Evolutionary conservation across 2,888 invertebrate species (phyloP).

Genomic region (Aphodius sticticus): DNA sequence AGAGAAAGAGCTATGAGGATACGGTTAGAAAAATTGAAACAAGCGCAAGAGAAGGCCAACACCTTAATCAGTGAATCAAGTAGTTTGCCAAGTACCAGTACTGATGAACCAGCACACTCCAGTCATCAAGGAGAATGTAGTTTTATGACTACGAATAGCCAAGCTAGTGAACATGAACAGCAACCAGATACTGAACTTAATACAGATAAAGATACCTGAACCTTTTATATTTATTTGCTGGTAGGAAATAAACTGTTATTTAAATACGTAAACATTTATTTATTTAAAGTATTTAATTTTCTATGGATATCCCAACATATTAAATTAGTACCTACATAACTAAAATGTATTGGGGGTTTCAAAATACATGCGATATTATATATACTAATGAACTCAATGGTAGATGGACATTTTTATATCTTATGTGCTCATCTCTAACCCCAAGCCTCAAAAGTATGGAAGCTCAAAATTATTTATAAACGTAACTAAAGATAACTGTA

Average conservation of each 20-base stretch:
- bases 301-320: too few relatives aligned
- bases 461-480: too few relatives aligned
- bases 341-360: too few relatives aligned
- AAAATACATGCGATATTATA: too few relatives aligned
- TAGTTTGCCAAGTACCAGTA: not conserved
- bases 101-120: not conserved
- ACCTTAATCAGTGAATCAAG: constrained; percentile 6
- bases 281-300: not conserved
- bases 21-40: constrained; percentile 43
- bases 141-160: not conserved
- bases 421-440: too few relatives aligned
- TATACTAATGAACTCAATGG: too few relatives aligned
- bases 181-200: not conserved
- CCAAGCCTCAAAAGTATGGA: too few relatives aligned
- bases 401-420: too few relatives aligned
- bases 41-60: constrained; percentile 20
- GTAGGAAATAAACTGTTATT: not conserved
- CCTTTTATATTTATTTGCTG: not conserved
- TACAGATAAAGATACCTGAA: not conserved
- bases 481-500: too few relatives aligned
- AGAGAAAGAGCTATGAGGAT: constrained; percentile 58
- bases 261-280: not conserved
- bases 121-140: not conserved
- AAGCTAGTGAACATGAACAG: not conserved
- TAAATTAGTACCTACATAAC: too few relatives aligned